Conservation (phyloP, 1,140 invertebrate genomes). For the Neodiprion lecontei region DNA sequence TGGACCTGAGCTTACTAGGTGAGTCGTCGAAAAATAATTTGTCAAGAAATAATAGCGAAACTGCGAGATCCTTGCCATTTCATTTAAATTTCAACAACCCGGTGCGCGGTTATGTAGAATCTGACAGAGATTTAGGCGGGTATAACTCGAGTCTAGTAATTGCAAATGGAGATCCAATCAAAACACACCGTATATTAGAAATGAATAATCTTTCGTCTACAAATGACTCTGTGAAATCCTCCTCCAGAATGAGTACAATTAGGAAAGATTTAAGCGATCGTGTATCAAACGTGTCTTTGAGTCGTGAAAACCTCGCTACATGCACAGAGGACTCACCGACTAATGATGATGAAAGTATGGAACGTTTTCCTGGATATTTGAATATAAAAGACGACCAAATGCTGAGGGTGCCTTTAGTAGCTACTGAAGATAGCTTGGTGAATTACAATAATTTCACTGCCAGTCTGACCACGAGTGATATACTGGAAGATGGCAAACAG, state of each 20-base stretch:
- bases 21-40: not conserved
- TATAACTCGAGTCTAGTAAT: not conserved
- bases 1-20: not conserved
- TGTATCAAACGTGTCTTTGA: not conserved
- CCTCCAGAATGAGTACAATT: too few relatives aligned
- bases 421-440: not conserved
- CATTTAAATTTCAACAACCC: constrained; percentile 1
- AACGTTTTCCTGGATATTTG: not conserved
- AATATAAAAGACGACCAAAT: constrained; percentile 20
- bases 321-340: constrained; percentile 11
- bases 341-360: not conserved
- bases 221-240: too few relatives aligned
- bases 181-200: not conserved
- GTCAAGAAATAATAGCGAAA: not conserved
- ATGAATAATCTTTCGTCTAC: too few relatives aligned
- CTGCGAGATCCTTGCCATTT: not conserved
- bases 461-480: not conserved
- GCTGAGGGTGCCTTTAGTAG: constrained; percentile 21
- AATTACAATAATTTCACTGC: constrained; percentile 18
- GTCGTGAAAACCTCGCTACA: not conserved
- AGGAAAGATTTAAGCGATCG: not conserved
- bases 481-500: not conserved
- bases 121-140: not conserved
- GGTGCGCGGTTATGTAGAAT: not conserved
- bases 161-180: not conserved